Conservation (phyloP, 2,888 invertebrate species). For the Pycnomerus fuliginosus region DNA sequence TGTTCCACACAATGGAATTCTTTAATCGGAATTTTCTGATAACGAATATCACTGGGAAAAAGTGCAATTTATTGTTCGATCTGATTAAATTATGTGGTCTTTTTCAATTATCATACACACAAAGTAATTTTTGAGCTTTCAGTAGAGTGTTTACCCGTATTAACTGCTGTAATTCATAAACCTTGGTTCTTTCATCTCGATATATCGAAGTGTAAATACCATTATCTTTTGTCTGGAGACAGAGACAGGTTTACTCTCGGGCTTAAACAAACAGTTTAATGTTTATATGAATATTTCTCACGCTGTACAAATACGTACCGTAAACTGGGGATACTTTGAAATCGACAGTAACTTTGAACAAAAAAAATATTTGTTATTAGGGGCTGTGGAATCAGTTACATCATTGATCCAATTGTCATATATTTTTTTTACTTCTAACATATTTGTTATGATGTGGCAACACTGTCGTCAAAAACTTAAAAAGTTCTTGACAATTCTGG, state of each 20-base stretch:
- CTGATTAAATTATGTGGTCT: background rate
- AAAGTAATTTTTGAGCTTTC: constrained; percentile 14
- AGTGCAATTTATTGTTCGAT: background rate
- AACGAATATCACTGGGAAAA: background rate
- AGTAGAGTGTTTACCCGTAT: constrained; percentile 19
- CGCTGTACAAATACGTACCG: constrained; percentile 24
- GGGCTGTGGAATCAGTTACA: no score
- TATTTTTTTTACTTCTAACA: no score
- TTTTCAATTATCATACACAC: constrained; percentile 4
- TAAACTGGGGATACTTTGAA: no score
- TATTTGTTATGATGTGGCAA: no score
- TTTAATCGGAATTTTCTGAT: constrained; percentile 2
- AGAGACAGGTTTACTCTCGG: constrained; percentile 41
- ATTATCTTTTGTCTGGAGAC: constrained; percentile 47
- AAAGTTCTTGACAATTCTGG: no score
- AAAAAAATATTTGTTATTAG: no score
- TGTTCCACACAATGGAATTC: constrained; percentile 9
- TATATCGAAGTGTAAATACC: constrained; percentile 47
- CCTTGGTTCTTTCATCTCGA: constrained; percentile 29
- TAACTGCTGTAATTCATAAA: constrained; percentile 26
- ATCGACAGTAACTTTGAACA: no score
- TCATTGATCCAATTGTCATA: no score
- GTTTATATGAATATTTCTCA: constrained; percentile 47
- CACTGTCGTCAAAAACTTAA: no score
- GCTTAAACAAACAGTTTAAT: constrained; percentile 43